Conservation (phyloP, 2,797 vertebrate genomes). For the Clarias platycephalus region DNA sequence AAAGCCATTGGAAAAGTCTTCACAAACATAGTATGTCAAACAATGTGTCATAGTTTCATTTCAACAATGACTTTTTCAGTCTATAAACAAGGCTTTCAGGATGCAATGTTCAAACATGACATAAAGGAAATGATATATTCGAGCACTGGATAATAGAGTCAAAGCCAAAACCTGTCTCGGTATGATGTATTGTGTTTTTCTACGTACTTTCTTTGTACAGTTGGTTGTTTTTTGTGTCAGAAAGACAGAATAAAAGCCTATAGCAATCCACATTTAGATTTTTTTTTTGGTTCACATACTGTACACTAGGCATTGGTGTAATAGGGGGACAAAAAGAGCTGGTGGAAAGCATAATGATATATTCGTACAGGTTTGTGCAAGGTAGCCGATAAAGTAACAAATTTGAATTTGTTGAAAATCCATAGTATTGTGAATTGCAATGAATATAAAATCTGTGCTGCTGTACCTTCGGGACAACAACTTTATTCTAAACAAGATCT, state of each 20-base stretch:
- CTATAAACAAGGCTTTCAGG: background rate
- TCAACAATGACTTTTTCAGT: background rate
- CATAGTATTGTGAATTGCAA: background rate
- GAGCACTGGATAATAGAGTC: too few relatives aligned
- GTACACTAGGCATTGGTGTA: background rate
- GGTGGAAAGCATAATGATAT: background rate
- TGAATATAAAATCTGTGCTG: background rate
- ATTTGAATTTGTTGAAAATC: background rate
- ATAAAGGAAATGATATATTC: background rate
- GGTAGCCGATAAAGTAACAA: background rate
- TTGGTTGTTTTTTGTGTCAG: background rate
- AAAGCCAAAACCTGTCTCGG: background rate
- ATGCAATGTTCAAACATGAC: background rate
- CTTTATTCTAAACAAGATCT: constrained; percentile 9
- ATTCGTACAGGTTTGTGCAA: background rate
- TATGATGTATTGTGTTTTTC: background rate
- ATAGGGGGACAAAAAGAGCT: background rate
- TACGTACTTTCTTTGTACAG: background rate
- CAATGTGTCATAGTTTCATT: background rate
- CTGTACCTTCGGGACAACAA: background rate
- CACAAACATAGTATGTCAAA: background rate
- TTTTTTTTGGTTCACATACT: background rate
- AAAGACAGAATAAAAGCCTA: constrained; percentile 1
- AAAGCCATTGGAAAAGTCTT: background rate
- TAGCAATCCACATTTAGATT: background rate